A percentile compares a stretch with the other conserved stretches of the same genome.
These are phyloP conservation scores for Aurelia aurita DNA, from an alignment of 30 jellyfish, hydroid and myxozoan species.

Conservation along the genomic window DNA sequence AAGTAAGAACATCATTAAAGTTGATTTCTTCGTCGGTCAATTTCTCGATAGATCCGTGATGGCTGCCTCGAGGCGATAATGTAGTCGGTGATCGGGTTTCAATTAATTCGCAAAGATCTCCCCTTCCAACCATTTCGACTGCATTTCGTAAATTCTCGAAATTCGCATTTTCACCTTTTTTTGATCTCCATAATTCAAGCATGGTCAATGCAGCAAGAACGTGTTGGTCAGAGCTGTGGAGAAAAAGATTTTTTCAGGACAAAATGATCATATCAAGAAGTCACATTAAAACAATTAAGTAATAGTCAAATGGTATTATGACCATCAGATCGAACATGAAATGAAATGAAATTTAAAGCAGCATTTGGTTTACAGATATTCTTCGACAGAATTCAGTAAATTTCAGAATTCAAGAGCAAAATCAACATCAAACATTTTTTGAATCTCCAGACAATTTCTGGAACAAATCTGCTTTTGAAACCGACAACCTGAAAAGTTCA, in stretches of 20 bases:
- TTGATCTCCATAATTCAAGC: constrained; percentile 89
- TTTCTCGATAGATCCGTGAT: background rate
- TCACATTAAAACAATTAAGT: too few species aligned
- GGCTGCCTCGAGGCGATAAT: constrained; percentile 58
- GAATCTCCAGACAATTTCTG: too few species aligned
- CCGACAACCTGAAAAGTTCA: too few species aligned
- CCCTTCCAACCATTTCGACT: constrained; percentile 71
- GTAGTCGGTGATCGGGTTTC: constrained; percentile 68
- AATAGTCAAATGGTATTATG: too few species aligned
- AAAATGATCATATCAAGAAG: too few species aligned
- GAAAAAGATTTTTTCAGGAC: background rate
- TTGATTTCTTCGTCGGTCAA: constrained; percentile 3
- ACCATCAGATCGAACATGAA: too few species aligned
- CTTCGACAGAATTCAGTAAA: too few species aligned
- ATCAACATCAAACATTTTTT: too few species aligned
- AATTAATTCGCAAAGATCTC: constrained; percentile 74
- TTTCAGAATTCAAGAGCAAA: too few species aligned
- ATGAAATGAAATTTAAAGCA: too few species aligned
- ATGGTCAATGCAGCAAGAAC: constrained; percentile 70
- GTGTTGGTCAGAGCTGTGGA: constrained; percentile 71
- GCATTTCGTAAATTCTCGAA: constrained; percentile 78
- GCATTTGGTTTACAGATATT: too few species aligned
- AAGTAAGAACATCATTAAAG: background rate
- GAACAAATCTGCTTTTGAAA: too few species aligned
- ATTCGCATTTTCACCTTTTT: constrained; percentile 71